Evolutionary conservation across 2,888 invertebrate genomes (phyloP).

Genomic region (Plagodis dolabraria): DNA sequence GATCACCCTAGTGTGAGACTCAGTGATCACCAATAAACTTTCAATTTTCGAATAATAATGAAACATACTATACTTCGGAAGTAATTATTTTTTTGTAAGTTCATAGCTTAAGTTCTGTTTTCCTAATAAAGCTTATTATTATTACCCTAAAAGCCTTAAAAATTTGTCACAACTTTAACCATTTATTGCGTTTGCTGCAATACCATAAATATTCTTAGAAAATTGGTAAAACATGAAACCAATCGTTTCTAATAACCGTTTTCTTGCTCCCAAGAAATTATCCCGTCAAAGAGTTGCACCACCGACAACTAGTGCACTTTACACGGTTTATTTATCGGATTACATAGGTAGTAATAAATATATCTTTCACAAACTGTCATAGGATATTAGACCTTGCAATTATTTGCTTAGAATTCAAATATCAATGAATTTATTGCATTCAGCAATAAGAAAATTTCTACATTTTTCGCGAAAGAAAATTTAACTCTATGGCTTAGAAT

Average conservation of each 20-base stretch:
- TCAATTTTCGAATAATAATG: too few relatives aligned
- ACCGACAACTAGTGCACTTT: slow-evolving; percentile 9
- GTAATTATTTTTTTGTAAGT: too few relatives aligned
- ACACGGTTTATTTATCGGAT: slow-evolving; percentile 35
- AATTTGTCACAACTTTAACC: too few relatives aligned
- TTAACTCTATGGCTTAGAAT: neutral
- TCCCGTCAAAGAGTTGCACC: slow-evolving; percentile 11
- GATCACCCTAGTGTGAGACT: too few relatives aligned
- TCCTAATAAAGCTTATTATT: too few relatives aligned
- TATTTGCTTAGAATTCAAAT: slow-evolving; percentile 8
- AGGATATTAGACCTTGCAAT: slow-evolving; percentile 11
- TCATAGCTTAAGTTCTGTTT: too few relatives aligned
- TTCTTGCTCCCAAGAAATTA: slow-evolving; percentile 23
- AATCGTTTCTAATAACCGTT: slow-evolving; percentile 13
- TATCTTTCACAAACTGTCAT: slow-evolving; percentile 6
- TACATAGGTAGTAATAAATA: slow-evolving; percentile 16
- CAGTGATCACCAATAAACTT: too few relatives aligned
- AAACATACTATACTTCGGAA: too few relatives aligned
- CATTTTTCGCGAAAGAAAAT: neutral
- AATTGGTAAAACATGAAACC: neutral
- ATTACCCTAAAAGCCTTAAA: too few relatives aligned
- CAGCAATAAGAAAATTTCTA: slow-evolving; percentile 3
- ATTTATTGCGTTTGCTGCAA: too few relatives aligned
- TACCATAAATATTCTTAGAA: neutral
- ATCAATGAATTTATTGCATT: slow-evolving; percentile 1